Evolutionary conservation across 2,888 invertebrate species (phyloP).

Genomic region (Panzeria rudis): DNA sequence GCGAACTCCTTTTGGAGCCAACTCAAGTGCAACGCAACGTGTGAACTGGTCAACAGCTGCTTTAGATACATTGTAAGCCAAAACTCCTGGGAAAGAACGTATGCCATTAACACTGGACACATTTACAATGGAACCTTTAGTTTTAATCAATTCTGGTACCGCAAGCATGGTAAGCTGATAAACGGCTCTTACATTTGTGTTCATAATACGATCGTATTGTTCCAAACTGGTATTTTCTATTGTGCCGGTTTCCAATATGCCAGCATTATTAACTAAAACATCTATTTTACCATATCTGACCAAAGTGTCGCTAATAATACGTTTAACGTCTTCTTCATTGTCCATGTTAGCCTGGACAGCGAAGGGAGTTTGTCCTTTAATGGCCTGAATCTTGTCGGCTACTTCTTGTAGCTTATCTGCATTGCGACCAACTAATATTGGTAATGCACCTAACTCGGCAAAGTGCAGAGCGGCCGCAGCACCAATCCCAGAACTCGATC

Average conservation of each 20-base stretch:
- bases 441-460: constrained; percentile 86
- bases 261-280: constrained; percentile 95
- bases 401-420: constrained; percentile 87
- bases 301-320: constrained; percentile 89
- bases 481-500: constrained; percentile 91
- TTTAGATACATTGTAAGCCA: constrained; percentile 97
- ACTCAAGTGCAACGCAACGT: constrained; percentile 93
- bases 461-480: constrained; percentile 88
- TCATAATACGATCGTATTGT: constrained; percentile 95
- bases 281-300: constrained; percentile 91
- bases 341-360: constrained; percentile 89
- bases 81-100: constrained; percentile 93
- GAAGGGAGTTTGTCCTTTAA: constrained; percentile 83
- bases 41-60: constrained; percentile 98
- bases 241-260: constrained; percentile 91
- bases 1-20: constrained; percentile 92
- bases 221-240: constrained; percentile 94
- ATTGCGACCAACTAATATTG: constrained; percentile 87
- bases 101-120: constrained; percentile 97
- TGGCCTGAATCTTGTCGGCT: constrained; percentile 85
- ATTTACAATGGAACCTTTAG: constrained; percentile 96
- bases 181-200: constrained; percentile 93
- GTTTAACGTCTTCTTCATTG: constrained; percentile 89
- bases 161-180: constrained; percentile 94
- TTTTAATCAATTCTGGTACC: constrained; percentile 92